A percentile compares a stretch with the other conserved stretches of the same genome.
These are phyloP conservation scores for Gisinianus flammeolus DNA, from an alignment of 2,888 invertebrate species.

Conservation along the genomic window DNA sequence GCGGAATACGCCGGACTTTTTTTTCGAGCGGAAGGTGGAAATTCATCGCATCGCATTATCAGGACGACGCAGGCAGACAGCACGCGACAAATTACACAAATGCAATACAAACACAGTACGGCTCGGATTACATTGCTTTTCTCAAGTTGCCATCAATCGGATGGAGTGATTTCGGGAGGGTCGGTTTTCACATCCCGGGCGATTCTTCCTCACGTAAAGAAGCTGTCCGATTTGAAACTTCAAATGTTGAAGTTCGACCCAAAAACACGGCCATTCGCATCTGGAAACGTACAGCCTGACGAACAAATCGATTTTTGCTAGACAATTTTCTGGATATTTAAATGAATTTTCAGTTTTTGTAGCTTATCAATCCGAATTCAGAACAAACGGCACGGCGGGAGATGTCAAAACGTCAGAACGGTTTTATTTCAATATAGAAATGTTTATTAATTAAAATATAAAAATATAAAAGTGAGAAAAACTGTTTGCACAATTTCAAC, in stretches of 20 bases:
- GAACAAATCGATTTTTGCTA: too few relatives aligned
- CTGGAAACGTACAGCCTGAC: not conserved
- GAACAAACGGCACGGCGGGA: too few relatives aligned
- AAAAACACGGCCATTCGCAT: not conserved
- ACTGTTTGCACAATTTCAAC: too few relatives aligned
- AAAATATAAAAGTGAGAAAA: too few relatives aligned
- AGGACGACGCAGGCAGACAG: not conserved
- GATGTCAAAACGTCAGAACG: too few relatives aligned
- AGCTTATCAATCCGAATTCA: too few relatives aligned
- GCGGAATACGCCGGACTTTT: constrained; percentile 26
- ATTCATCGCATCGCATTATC: not conserved
- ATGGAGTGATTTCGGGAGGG: not conserved
- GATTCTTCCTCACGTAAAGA: not conserved
- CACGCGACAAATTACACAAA: not conserved
- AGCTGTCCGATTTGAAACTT: not conserved
- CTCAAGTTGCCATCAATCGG: not conserved
- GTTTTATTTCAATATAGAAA: too few relatives aligned
- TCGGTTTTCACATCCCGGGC: not conserved
- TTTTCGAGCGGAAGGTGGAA: not conserved
- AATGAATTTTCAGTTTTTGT: too few relatives aligned
- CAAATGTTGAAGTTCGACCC: not conserved
- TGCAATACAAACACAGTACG: not conserved
- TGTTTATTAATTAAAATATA: too few relatives aligned
- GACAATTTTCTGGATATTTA: too few relatives aligned
- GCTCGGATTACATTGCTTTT: not conserved